These are phyloP conservation scores for Rotaria magnacalcarata DNA, from an alignment of 2,888 invertebrate species.

Conservation along the genomic window DNA sequence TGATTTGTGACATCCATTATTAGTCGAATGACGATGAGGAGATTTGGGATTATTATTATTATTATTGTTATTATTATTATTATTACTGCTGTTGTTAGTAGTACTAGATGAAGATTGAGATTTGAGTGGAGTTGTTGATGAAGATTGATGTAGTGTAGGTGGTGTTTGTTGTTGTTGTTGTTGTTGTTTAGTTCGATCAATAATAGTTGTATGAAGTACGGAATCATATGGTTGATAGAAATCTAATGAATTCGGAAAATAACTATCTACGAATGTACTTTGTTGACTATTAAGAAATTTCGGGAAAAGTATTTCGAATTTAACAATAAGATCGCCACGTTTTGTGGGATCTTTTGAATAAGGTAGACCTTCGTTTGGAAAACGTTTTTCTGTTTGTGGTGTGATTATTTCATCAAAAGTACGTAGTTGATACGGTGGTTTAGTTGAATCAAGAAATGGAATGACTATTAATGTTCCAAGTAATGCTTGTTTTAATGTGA, in stretches of 20 bases:
- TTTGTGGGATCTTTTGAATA: conserved; percentile 84
- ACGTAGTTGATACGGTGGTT: conserved; percentile 69
- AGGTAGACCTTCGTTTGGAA: conserved; percentile 82
- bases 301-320: conserved; percentile 90
- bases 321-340: conserved; percentile 83
- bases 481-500: conserved; percentile 77
- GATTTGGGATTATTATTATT: neutral
- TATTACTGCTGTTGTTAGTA: neutral
- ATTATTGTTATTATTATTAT: neutral
- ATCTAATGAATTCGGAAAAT: conserved; percentile 3
- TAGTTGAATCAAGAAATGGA: conserved; percentile 71
- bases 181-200: neutral
- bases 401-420: conserved; percentile 65
- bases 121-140: neutral
- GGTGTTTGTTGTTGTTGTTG: neutral
- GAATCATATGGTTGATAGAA: neutral
- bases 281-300: neutral
- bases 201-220: neutral
- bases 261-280: neutral
- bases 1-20: neutral
- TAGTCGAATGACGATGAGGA: neutral
- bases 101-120: neutral
- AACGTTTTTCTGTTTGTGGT: conserved; percentile 78
- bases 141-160: neutral
- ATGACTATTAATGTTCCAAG: conserved; percentile 82